These are phyloP conservation scores for Xiphorhynchus erythropygius DNA, from an alignment of 2,797 vertebrate genomes.

Conservation along the genomic window DNA sequence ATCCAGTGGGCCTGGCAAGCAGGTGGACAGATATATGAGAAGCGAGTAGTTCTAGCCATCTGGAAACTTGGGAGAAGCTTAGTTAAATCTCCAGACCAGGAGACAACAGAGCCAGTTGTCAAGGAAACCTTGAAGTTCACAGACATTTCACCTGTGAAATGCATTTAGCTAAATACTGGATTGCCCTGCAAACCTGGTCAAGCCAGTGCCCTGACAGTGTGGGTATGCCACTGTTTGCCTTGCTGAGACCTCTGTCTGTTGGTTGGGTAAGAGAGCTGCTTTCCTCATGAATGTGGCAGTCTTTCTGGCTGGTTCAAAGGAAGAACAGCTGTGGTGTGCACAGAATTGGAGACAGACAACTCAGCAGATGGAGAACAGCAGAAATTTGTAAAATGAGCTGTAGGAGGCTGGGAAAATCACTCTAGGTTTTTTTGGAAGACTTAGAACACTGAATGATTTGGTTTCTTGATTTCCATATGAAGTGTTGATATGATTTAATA, in stretches of 20 bases:
- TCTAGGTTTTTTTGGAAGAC: neutral
- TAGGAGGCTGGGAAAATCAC: neutral
- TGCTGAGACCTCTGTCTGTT: neutral
- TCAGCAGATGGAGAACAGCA: neutral
- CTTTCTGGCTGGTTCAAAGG: neutral
- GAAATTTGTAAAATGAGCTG: neutral
- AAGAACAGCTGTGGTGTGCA: neutral
- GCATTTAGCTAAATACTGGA: neutral
- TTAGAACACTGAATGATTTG: neutral
- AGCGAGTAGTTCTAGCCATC: neutral
- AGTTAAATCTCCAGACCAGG: neutral
- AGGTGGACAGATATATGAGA: fast-evolving
- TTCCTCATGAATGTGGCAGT: neutral
- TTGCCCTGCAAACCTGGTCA: neutral
- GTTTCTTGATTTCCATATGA: neutral
- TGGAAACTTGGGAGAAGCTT: neutral
- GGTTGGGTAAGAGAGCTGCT: neutral
- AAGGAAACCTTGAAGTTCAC: neutral
- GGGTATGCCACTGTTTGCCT: neutral
- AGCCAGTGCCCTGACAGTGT: neutral
- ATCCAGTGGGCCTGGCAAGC: neutral
- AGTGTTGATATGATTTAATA: neutral
- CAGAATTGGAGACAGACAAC: neutral
- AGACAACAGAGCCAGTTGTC: neutral
- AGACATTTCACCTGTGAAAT: neutral